Conservation (phyloP, 1,140 invertebrate genomes). For the Melanaphis sacchari region DNA sequence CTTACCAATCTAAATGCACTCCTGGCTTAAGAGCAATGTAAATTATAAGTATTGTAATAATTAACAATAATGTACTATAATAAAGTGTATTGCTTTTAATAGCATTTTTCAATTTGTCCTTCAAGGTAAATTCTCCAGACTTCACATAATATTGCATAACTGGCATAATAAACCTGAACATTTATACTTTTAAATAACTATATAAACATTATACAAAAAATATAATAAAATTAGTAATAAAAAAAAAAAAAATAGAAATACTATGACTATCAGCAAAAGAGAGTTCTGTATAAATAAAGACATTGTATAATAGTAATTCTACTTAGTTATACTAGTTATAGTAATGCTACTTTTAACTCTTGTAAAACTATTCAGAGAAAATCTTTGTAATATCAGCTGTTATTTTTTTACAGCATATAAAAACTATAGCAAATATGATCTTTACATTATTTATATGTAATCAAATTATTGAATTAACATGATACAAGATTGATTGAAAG, state of each 20-base stretch:
- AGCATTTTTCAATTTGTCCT: conserved; percentile 94
- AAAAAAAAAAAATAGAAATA: not conserved
- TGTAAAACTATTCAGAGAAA: not conserved
- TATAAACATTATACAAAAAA: no score
- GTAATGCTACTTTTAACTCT: not conserved
- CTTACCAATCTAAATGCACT: conserved; percentile 86
- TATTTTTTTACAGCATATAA: not conserved
- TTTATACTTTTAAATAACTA: not conserved
- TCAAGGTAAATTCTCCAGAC: conserved; percentile 95
- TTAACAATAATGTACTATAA: conserved; percentile 95
- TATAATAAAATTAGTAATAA: not conserved
- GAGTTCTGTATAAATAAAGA: not conserved
- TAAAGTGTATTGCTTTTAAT: conserved; percentile 97
- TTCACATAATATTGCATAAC: conserved; percentile 99
- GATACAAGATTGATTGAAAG: not conserved
- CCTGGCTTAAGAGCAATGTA: conserved; percentile 92
- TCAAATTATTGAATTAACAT: not conserved
- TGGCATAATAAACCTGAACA: conserved; percentile 88
- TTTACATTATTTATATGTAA: not conserved
- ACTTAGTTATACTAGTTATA: no score
- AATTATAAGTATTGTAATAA: conserved; percentile 92
- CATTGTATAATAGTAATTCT: no score
- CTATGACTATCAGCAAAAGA: not conserved
- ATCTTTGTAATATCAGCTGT: not conserved
- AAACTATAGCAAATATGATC: not conserved